These are phyloP conservation scores for Junonia oenone DNA, from an alignment of 2,888 invertebrate genomes.

Conservation along the genomic window DNA sequence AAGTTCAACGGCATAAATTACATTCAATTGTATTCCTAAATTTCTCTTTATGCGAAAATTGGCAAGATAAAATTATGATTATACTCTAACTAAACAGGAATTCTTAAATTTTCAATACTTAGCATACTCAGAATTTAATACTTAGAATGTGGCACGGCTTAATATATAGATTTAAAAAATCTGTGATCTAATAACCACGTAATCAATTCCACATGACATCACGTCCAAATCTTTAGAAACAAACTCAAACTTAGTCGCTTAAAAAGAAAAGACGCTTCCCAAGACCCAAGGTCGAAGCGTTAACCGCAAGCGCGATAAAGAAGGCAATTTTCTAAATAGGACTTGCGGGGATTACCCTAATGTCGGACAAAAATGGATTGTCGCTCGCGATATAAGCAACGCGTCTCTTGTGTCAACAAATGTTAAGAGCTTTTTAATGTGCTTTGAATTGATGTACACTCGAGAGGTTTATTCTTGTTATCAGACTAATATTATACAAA, in stretches of 20 bases:
- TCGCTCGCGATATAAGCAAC: constrained; percentile 21
- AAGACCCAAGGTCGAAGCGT: constrained; percentile 13
- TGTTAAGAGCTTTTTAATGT: constrained; percentile 23
- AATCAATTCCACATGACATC: background rate
- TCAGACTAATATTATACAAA: background rate
- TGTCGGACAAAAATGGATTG: constrained; percentile 29
- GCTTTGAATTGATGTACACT: constrained; percentile 7
- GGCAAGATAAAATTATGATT: too few relatives aligned
- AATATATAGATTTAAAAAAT: too few relatives aligned
- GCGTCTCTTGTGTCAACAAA: constrained; percentile 23
- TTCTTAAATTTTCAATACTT: too few relatives aligned
- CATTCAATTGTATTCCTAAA: too few relatives aligned
- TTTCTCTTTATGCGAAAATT: too few relatives aligned
- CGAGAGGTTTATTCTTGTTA: background rate
- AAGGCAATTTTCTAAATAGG: constrained; percentile 33
- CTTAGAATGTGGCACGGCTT: too few relatives aligned
- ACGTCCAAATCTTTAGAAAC: background rate
- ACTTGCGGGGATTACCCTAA: constrained; percentile 28
- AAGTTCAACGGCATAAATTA: too few relatives aligned
- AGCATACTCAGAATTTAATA: too few relatives aligned
- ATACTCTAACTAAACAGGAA: too few relatives aligned
- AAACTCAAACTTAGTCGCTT: constrained; percentile 15
- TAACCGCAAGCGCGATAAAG: constrained; percentile 27
- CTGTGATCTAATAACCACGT: too few relatives aligned
- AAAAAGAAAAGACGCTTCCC: constrained; percentile 17